phyloP scores from a whole-genome alignment of 2,888 invertebrate genomes.

The Macrosiphum euphorbiae region DNA sequence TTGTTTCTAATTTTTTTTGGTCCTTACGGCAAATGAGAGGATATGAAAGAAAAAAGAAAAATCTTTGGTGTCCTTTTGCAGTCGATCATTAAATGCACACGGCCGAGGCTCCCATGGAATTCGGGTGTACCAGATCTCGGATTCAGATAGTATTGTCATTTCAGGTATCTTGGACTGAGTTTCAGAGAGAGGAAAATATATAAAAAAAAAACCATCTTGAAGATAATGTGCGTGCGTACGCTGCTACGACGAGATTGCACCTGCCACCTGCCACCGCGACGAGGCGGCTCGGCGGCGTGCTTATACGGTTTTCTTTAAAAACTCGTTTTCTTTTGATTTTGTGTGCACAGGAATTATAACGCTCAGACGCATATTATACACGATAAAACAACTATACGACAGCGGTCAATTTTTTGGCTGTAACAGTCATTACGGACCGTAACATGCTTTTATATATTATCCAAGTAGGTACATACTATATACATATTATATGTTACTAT shows the following conservation, averaged over 20 bases:
- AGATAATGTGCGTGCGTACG: conserved; percentile 45
- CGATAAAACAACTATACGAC: conserved; percentile 47
- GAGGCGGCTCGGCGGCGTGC: conserved; percentile 39
- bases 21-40: conserved; percentile 6
- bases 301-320: conserved; percentile 63
- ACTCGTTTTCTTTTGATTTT: conserved; percentile 63
- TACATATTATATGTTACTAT: background rate
- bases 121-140: conserved; percentile 60
- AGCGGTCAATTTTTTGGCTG: conserved; percentile 59
- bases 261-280: conserved; percentile 59
- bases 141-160: conserved; percentile 63
- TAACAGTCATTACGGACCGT: conserved; percentile 37
- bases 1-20: background rate
- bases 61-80: conserved; percentile 50
- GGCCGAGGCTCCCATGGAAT: conserved; percentile 42
- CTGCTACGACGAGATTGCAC: conserved; percentile 56
- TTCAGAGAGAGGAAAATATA: background rate
- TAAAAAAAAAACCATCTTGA: background rate
- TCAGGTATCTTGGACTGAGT: conserved; percentile 15
- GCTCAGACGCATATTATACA: conserved; percentile 9
- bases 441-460: conserved; percentile 6
- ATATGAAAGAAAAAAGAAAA: conserved; percentile 19
- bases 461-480: background rate
- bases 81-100: conserved; percentile 55
- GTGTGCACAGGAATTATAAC: conserved; percentile 62